These are phyloP conservation scores for Neofelis nebulosa DNA, from an alignment of 2,113 vertebrate species.

Conservation along the genomic window DNA sequence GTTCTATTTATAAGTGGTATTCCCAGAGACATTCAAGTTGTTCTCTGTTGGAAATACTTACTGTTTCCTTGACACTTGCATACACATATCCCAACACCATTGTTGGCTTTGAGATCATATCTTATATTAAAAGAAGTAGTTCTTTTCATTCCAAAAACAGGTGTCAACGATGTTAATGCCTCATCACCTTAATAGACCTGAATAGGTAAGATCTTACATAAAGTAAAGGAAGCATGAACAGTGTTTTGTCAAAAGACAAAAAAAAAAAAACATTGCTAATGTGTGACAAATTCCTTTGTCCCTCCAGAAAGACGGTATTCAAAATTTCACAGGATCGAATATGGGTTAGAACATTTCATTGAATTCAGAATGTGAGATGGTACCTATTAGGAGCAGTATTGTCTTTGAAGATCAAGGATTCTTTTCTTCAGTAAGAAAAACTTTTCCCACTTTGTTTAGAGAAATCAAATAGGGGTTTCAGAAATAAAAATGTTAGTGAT, in stretches of 20 bases:
- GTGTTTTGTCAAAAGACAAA: not conserved
- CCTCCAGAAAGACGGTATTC: not conserved
- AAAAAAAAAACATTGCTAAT: not conserved
- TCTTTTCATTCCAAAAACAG: constrained; percentile 29
- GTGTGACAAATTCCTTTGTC: not conserved
- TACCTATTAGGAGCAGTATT: not conserved
- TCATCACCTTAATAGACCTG: not conserved
- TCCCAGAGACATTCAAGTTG: not conserved
- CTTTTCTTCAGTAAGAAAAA: not conserved
- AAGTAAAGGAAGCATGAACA: not conserved
- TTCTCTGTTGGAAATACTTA: not conserved
- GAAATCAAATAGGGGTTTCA: not conserved
- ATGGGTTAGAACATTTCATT: not conserved
- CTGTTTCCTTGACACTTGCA: not conserved
- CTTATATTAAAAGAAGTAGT: not conserved
- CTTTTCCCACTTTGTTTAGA: not conserved
- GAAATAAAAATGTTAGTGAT: not conserved
- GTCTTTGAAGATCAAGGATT: not conserved
- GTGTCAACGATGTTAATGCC: not conserved
- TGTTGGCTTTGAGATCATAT: not conserved
- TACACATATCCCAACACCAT: not conserved
- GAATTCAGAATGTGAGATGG: not conserved
- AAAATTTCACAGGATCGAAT: not conserved
- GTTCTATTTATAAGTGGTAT: constrained; percentile 29
- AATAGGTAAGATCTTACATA: not conserved